Evolutionary conservation across 2,113 vertebrate species (phyloP), one percentile per base, ranked within the genome.

Genomic region (Ameiurus melas): DNA sequence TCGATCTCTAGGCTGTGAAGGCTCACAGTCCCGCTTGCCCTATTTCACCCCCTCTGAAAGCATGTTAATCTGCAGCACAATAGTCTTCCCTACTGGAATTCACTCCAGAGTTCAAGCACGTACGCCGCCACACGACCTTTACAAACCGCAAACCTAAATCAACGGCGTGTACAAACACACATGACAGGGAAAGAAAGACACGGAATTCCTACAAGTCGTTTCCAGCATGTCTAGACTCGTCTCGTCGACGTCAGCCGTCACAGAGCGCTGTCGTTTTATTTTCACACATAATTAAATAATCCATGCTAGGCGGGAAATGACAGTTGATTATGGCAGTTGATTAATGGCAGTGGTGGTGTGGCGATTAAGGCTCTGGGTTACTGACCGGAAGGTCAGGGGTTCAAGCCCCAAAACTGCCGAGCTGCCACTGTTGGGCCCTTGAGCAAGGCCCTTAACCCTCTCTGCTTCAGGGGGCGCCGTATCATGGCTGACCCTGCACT

Each of bases 111-210:
- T 80, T 84, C 62, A 83, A 62, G 39, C 22, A 51, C 43, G n/a
- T 57, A 53, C 20, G 75, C 13, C 2, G 53, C 55, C 36, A 73
- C 85, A 22, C 60, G 57, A 51, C 86, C 66, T 87, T 81, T 39
- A 58, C 17, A 53, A 25, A 70, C 22, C 47, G 27, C 43, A 70
- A 85, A 85, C 43, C 83, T 39, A 51, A 80, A 70, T 36, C 77
- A 70, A 55, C 39, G 12, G 16, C 39, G 19, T 58, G 71, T 58
- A 82, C 79, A 87, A 60, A 87, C 66, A 83, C 30, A 73, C 36
- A 68, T 25, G 64, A 83, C 66, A 86, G 33, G 33, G 2, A 25
- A 73, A 73, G 80, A 87, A 87, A 83, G 66, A 13, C 79, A 25
- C 43, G 10, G 68, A 68, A 47, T 71, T 87, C 55, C 53, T 60